Evolutionary conservation across 1,140 invertebrate genomes (phyloP).

Genomic region (Drosophila varians): DNA sequence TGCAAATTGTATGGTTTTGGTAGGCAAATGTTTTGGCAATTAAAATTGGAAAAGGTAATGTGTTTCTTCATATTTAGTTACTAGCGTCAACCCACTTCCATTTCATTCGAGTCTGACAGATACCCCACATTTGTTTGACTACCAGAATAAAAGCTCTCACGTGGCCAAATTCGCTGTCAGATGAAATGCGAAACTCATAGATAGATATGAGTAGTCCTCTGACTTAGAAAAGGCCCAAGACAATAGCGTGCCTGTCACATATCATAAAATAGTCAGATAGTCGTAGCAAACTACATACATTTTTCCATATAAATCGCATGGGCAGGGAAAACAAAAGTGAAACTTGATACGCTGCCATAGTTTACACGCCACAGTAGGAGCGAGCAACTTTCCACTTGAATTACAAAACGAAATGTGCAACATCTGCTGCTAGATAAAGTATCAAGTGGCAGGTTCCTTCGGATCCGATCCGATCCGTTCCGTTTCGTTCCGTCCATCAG

Average conservation of each 20-base stretch:
- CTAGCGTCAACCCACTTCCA: conserved; percentile 30
- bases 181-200: conserved; percentile 54
- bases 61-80: background rate
- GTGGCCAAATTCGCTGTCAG: conserved; percentile 32
- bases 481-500: conserved; percentile 37
- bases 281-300: conserved; percentile 7
- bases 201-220: background rate
- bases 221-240: conserved; percentile 32
- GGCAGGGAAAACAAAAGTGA: conserved; percentile 60
- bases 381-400: conserved; percentile 59
- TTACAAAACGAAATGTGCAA: conserved; percentile 54
- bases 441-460: conserved; percentile 24
- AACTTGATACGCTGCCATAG: conserved; percentile 62
- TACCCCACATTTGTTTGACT: conserved; percentile 10
- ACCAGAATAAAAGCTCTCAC: conserved; percentile 37
- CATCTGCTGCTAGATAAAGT: conserved; percentile 26
- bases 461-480: too few relatives aligned
- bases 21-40: background rate
- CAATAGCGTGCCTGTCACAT: conserved; percentile 50
- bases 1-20: background rate
- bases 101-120: conserved; percentile 30
- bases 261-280: conserved; percentile 40
- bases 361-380: conserved; percentile 53
- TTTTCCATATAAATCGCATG: conserved; percentile 51
- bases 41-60: background rate